Base-by-base conservation (phyloP, 2,113 vertebrate species). In the Oceanodroma tethys region DNA sequence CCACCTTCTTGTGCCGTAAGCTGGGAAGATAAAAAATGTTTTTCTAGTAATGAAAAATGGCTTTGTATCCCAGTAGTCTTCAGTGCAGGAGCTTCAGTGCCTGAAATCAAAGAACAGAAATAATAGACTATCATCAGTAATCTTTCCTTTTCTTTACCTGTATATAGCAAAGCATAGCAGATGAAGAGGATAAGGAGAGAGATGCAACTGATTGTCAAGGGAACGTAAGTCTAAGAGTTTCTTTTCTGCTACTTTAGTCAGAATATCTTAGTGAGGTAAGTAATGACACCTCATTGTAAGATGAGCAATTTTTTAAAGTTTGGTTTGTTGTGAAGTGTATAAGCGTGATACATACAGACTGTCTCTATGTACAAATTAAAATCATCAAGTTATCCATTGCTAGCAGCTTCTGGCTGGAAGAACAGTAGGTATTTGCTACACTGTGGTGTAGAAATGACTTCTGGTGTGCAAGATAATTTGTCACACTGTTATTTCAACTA, bases 161-260 rank as follows among this genome's bases (percentile, higher is more conserved):
- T 83, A 60, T 87, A 42, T 95, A 99, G 98, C 97, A 98, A 91
- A 98, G 98, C 95, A 97, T 93, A 74, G 86, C 90, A 25, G 97
- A 98, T 59, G 95, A 97, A 92, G 98, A 99, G 59, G 98, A 99
- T 95, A 95, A 97, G 97, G 97, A 97, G 86, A 96, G 96, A 73
- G 97, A 99, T 73, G 96, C 98, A 53, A 86, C 63, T 81, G 93
- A 98, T 86, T 97, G 98, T 95, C 98, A 98, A 93, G 92, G 98
- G 68, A 98, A 84, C 45, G 98, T 99, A 98, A 98, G 98, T 98
- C 43, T 21, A 19, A 75, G 55, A 67, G 60, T 47, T 90, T 92
- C 66, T 93, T 50, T 60, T 34, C 62, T 91, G 63, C 82, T 95
- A 2, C 75, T 78, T 86, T 11, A 63, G 63, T 45, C 36, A 71